phyloP scores from a whole-genome alignment of 2,113 vertebrate genomes.

The Thermophis baileyi region DNA sequence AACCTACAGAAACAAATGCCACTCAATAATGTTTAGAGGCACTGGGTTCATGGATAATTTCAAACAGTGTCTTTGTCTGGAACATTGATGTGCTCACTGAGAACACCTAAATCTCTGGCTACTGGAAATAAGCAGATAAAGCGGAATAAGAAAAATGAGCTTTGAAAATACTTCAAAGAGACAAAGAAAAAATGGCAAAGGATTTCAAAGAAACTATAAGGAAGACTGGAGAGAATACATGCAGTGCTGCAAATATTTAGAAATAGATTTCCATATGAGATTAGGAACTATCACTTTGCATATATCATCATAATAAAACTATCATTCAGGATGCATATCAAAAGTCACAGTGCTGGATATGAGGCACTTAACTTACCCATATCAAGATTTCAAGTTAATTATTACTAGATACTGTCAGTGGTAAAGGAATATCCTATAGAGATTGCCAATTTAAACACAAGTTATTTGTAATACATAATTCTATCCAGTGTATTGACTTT shows the following conservation, averaged over 20 bases:
- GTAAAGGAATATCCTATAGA: not conserved
- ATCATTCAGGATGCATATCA: not conserved
- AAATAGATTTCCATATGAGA: not conserved
- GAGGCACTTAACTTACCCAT: not conserved
- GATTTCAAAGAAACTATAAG: conserved; percentile 18
- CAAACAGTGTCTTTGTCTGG: conserved; percentile 81
- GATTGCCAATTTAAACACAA: not conserved
- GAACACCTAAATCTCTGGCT: conserved; percentile 78
- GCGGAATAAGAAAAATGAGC: conserved; percentile 63
- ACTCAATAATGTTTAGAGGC: conserved; percentile 81
- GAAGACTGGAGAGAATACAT: conserved; percentile 30
- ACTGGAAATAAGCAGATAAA: conserved; percentile 77
- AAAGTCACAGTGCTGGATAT: not conserved
- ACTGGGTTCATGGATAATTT: conserved; percentile 80
- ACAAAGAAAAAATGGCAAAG: conserved; percentile 51
- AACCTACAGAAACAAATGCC: conserved; percentile 87
- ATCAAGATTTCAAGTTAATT: not conserved
- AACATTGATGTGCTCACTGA: conserved; percentile 77
- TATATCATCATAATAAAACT: not conserved
- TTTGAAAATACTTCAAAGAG: conserved; percentile 69
- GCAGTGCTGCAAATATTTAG: conserved; percentile 14
- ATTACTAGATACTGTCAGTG: not conserved
- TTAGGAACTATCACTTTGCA: not conserved
- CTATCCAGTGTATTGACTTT: not conserved
- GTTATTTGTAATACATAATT: not conserved